Evolutionary conservation across 2,888 invertebrate species (phyloP).

Genomic region (Unio pictorum): DNA sequence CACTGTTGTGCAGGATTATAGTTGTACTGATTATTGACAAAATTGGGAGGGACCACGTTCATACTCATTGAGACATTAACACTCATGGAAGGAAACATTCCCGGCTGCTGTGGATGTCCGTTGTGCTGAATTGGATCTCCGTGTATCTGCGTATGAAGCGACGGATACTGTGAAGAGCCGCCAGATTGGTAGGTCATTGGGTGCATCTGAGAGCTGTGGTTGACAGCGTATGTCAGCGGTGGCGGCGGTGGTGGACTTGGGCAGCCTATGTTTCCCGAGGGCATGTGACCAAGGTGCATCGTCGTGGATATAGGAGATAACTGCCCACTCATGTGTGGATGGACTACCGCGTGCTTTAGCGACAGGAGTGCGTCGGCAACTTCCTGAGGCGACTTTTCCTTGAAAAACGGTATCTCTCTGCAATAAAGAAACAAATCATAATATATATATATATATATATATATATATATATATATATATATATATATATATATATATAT

Average conservation of each 20-base stretch:
- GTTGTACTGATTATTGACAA: conserved; percentile 45
- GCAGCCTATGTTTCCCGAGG: conserved; percentile 6
- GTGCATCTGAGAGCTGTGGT: conserved; percentile 40
- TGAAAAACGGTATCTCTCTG: conserved; percentile 66
- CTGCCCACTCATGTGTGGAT: conserved; percentile 76
- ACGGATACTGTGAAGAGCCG: conserved; percentile 42
- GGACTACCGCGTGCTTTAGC: conserved; percentile 89
- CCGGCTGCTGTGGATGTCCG: conserved; percentile 28
- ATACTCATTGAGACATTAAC: conserved; percentile 98
- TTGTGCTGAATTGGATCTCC: conserved; percentile 38
- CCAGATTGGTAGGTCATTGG: conserved; percentile 41
- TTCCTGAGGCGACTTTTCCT: conserved; percentile 74
- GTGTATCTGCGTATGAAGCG: conserved; percentile 36
- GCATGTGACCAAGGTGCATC: conserved; percentile 43
- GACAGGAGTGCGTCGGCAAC: conserved; percentile 91
- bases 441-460: background rate
- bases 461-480: background rate
- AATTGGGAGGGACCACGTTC: conserved; percentile 82
- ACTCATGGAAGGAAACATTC: conserved; percentile 89
- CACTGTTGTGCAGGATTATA: conserved; percentile 46
- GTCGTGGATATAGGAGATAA: conserved; percentile 67
- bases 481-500: too few species aligned
- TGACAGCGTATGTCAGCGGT: conserved; percentile 37
- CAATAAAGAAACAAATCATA: conserved; percentile 16
- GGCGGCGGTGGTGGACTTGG: conserved; percentile 18